Evolutionary conservation across 2,888 invertebrate genomes (phyloP).

Genomic region (Xanthorhoe designata): DNA sequence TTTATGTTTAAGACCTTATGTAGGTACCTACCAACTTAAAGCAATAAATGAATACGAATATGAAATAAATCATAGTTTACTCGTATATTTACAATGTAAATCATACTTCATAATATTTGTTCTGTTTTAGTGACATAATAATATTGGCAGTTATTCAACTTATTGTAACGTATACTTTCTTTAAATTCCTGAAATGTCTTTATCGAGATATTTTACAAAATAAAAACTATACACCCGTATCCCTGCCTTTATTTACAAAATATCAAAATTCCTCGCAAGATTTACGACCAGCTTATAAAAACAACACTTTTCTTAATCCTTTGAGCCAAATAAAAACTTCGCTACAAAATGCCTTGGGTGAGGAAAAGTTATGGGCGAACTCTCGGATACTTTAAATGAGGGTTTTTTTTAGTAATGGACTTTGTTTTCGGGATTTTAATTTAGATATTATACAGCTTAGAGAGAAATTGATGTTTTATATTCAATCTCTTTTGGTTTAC

Average conservation of each 20-base stretch:
- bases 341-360: conserved; percentile 6
- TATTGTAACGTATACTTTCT: no score
- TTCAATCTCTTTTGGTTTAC: conserved; percentile 1
- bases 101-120: no score
- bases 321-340: conserved; percentile 27
- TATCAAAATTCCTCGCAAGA: conserved; percentile 5
- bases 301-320: conserved; percentile 31
- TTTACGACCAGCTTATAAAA: conserved; percentile 30
- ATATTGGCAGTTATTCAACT: no score
- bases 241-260: not conserved
- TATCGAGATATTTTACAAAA: no score
- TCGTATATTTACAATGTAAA: no score
- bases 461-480: conserved; percentile 5
- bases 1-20: no score
- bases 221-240: no score
- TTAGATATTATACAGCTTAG: conserved; percentile 21
- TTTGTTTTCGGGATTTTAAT: conserved; percentile 29
- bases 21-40: no score
- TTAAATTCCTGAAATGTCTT: no score
- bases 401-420: conserved; percentile 23
- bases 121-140: no score
- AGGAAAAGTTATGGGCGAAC: conserved; percentile 24
- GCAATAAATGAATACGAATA: no score
- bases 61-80: no score
- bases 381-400: conserved; percentile 24